Evolutionary conservation across 23 tunicate species (phyloP).

Genomic region (Botrylloides violaceus): DNA sequence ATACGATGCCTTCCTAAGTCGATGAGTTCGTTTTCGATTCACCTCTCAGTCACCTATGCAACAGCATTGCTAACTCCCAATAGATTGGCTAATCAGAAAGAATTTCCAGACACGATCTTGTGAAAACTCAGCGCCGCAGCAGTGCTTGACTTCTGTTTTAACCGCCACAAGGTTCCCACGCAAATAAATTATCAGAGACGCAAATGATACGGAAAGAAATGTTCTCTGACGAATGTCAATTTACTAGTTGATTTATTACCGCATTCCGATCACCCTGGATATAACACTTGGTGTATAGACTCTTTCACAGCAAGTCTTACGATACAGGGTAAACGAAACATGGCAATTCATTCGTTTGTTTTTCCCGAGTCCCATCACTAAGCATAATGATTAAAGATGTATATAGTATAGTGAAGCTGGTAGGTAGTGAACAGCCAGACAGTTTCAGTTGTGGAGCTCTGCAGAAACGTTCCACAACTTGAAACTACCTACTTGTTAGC

Average conservation of each 20-base stretch:
- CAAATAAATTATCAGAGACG: no score
- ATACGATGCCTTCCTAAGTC: no score
- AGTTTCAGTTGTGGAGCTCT: conserved; percentile 16
- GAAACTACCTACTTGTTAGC: conserved; percentile 23
- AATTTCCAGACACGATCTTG: no score
- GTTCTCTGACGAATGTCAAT: no score
- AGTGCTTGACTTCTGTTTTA: no score
- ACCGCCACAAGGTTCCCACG: no score
- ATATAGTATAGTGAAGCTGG: not conserved
- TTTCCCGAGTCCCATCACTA: not conserved
- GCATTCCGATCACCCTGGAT: not conserved
- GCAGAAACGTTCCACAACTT: conserved; percentile 24
- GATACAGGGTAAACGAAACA: conserved; percentile 9
- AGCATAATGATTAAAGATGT: not conserved
- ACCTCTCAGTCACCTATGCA: no score
- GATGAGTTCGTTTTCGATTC: no score
- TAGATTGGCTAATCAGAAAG: no score
- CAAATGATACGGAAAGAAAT: no score
- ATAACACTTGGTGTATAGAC: not conserved
- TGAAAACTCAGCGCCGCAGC: no score
- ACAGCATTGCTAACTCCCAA: no score
- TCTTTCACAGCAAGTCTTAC: conserved; percentile 5
- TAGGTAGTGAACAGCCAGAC: not conserved
- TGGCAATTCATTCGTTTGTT: not conserved
- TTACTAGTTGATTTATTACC: not conserved